These are phyloP conservation scores for Uloborus diversus DNA, from an alignment of 1,140 invertebrate genomes.

Conservation along the genomic window DNA sequence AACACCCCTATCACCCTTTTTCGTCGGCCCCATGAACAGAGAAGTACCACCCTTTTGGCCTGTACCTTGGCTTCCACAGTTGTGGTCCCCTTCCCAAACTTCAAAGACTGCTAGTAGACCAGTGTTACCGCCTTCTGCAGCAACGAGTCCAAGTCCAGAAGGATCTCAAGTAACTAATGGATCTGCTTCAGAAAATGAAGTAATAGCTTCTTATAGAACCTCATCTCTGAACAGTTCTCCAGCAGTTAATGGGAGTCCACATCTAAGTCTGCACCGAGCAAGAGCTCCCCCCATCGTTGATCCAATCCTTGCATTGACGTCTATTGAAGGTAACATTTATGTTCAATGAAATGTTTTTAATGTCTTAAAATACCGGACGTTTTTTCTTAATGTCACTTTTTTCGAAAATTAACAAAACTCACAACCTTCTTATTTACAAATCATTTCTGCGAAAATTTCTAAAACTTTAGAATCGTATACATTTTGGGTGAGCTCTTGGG, in stretches of 20 bases:
- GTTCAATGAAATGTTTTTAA: too few species aligned
- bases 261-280: neutral
- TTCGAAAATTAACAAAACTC: too few species aligned
- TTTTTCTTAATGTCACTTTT: too few species aligned
- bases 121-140: neutral
- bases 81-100: conserved; percentile 12
- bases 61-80: conserved; percentile 30
- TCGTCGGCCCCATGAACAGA: conserved; percentile 4
- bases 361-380: too few species aligned
- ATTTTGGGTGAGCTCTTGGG: too few species aligned
- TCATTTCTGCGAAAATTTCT: too few species aligned
- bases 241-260: neutral
- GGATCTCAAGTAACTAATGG: neutral
- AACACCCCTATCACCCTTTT: neutral
- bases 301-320: neutral
- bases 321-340: neutral
- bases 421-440: too few species aligned
- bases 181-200: neutral
- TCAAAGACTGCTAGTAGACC: neutral
- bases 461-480: too few species aligned
- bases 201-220: neutral
- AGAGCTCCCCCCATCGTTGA: neutral
- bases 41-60: conserved; percentile 35
- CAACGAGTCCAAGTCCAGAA: neutral
- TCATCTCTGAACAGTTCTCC: neutral